Evolutionary conservation across 2,113 vertebrate genomes (phyloP), one percentile per base, ranked within the genome.

Genomic region (Dasyprocta punctata): DNA sequence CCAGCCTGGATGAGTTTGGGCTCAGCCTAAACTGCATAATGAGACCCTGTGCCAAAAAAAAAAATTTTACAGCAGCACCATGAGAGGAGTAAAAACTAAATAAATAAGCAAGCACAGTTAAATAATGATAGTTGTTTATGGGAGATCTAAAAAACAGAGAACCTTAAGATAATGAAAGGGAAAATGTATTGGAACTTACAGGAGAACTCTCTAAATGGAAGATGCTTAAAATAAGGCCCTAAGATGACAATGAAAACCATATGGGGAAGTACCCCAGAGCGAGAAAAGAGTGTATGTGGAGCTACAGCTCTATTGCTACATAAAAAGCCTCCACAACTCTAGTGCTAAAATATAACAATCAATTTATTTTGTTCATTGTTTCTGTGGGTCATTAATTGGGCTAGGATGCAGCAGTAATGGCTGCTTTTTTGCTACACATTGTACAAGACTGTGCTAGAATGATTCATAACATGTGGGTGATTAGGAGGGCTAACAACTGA

Each of bases 51-150:
- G 47, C 36, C 6, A 80, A 80, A 49, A 78, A 78, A 28, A 12
- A 47, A 78, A 78, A 78, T 20, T 36, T 54, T 54, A 3, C 8
- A 30, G 1, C 60, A 77, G n/a, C 63, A 83, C 12, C 14, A 44
- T 30, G 9, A 3, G 7, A 4, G 47, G 73, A 28, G 3, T 52
- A 56, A 9, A 87, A 82, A 63, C 8, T 44, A 61, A 73, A 56
- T 82, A 77, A 69, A 56, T 90, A 81, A 92, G 71, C 88, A 49
- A 20, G 73, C 94, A 47, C 14, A 52, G 28, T n/a, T 89, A 96
- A 67, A 33, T 73, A 61, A 26, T 87, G 33, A 81, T 77, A 61
- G 52, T 60, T 90, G 20, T 88, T 93, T 69, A 30, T 54, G 33
- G 36, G 67, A 44, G 20, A 78, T 87, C 69, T 93, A 52, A 86